phyloP scores from a whole-genome alignment of 92 coral and sea anemone species.

The Scolanthus callimorphus region DNA sequence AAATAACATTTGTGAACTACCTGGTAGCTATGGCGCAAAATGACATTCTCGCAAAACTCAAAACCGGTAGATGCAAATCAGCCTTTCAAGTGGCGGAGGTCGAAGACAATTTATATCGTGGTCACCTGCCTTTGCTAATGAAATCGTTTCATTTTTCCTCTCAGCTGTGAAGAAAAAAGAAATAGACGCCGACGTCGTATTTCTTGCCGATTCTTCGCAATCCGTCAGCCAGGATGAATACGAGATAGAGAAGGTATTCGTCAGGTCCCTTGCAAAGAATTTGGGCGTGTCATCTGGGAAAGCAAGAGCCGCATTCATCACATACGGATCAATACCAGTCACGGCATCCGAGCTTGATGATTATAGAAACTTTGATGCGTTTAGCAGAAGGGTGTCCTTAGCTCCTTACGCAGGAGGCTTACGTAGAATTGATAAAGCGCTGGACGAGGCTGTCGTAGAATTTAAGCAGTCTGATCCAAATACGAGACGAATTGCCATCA shows the following conservation, averaged over 20 bases:
- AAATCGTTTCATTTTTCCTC: neutral
- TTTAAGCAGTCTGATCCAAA: slow-evolving; percentile 41
- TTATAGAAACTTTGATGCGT: slow-evolving; percentile 33
- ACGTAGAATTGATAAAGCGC: slow-evolving; percentile 61
- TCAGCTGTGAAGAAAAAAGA: neutral
- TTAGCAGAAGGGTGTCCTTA: slow-evolving; percentile 42
- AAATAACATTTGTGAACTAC: no score
- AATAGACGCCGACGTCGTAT: slow-evolving; percentile 58
- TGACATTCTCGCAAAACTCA: no score
- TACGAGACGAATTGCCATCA: slow-evolving; percentile 44
- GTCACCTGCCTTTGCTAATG: neutral
- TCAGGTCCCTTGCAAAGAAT: slow-evolving; percentile 44
- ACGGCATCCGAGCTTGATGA: slow-evolving; percentile 38
- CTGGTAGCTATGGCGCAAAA: no score
- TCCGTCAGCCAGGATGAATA: slow-evolving; percentile 41
- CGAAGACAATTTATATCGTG: no score
- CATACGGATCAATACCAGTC: slow-evolving; percentile 49
- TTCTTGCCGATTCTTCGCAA: slow-evolving; percentile 77
- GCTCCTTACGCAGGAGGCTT: slow-evolving; percentile 46
- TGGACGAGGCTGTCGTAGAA: slow-evolving; percentile 44
- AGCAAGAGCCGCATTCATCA: slow-evolving; percentile 64
- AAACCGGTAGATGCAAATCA: no score
- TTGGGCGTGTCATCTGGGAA: slow-evolving; percentile 50
- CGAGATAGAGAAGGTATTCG: slow-evolving; percentile 47
- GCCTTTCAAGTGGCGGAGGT: no score